Evolutionary conservation across 2,113 vertebrate genomes (phyloP).

Genomic region (Daboia siamensis): DNA sequence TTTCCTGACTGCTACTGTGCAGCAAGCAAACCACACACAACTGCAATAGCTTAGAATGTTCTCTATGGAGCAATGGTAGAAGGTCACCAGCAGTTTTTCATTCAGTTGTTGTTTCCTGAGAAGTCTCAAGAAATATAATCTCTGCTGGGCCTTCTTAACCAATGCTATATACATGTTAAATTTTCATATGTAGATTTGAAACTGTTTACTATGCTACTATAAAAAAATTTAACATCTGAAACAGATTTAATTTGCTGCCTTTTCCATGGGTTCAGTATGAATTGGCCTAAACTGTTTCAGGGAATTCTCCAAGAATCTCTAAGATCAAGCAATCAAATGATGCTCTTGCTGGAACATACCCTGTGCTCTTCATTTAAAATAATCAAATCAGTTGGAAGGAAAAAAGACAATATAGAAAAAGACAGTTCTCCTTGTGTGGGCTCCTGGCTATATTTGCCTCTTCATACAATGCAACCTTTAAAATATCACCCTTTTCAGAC

Average conservation of each 20-base stretch:
- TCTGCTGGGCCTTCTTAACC: too few species aligned
- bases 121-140: too few species aligned
- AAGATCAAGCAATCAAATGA: background rate
- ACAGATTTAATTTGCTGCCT: background rate
- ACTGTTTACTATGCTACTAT: background rate
- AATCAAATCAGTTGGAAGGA: conserved; percentile 42
- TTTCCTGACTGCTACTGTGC: too few species aligned
- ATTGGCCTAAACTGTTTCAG: background rate
- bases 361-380: background rate
- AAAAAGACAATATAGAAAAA: conserved; percentile 1
- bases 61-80: too few species aligned
- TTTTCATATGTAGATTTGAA: background rate
- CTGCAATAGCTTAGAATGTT: too few species aligned
- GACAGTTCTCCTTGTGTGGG: conserved; percentile 26
- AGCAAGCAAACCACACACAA: too few species aligned
- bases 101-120: too few species aligned
- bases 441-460: conserved; percentile 34
- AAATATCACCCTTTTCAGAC: conserved; percentile 21
- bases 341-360: background rate
- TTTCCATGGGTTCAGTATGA: background rate
- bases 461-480: conserved; percentile 37
- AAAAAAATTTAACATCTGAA: background rate
- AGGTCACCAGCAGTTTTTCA: too few species aligned
- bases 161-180: background rate
- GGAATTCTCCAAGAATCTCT: background rate